Conservation (phyloP, 2,888 invertebrate species). For the Parnassius smintheus region DNA sequence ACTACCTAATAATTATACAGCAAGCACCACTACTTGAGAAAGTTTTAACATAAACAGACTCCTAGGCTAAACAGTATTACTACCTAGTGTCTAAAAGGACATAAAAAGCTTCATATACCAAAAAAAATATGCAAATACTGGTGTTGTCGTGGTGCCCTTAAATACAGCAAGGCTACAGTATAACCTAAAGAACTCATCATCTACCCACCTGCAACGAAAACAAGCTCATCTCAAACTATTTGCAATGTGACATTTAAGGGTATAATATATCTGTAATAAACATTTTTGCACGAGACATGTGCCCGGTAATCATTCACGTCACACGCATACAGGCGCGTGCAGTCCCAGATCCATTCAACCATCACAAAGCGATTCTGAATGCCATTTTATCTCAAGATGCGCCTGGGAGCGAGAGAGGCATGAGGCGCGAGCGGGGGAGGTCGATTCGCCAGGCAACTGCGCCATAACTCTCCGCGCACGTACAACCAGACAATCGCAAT, state of each 20-base stretch:
- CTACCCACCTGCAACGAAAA: background rate
- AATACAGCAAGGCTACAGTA: background rate
- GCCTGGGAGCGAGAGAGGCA: conserved; percentile 45
- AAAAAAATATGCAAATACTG: too few relatives aligned
- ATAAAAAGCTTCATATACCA: too few relatives aligned
- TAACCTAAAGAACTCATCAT: background rate
- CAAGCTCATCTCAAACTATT: background rate
- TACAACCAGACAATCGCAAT: conserved; percentile 76
- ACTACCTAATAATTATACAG: too few relatives aligned
- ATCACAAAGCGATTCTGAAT: conserved; percentile 67
- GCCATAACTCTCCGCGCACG: conserved; percentile 73
- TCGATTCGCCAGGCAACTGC: conserved; percentile 64
- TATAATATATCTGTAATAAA: background rate
- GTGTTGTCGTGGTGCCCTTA: background rate
- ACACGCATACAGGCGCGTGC: conserved; percentile 50
- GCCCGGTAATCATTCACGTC: conserved; percentile 36
- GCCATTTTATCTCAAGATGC: conserved; percentile 66
- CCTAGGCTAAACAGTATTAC: too few relatives aligned
- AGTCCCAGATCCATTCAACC: conserved; percentile 58
- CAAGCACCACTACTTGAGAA: too few relatives aligned
- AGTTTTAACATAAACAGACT: too few relatives aligned
- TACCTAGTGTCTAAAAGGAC: too few relatives aligned
- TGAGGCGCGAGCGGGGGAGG: conserved; percentile 40
- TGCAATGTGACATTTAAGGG: conserved; percentile 7
- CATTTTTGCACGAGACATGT: conserved; percentile 20